Base-by-base conservation (phyloP, 2,797 vertebrate species). In the Glossophaga mutica region DNA sequence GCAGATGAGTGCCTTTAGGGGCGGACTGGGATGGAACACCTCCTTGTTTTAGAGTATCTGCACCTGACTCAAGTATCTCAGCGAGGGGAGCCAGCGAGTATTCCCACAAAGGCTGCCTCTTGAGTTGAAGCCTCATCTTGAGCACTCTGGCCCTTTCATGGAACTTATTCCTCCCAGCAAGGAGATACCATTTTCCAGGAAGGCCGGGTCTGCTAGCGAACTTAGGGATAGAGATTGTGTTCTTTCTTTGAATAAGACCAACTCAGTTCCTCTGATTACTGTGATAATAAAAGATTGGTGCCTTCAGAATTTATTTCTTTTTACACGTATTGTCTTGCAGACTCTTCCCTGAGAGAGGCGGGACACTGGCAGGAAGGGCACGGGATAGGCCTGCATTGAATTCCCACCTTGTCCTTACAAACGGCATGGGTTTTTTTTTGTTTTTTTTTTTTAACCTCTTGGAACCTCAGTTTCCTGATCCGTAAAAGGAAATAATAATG, bases 1-100 rank as follows among this genome's bases (percentile, higher is more conserved):
- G 88, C 70, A 70, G 94, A 91, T 87, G 97, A 87, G 85, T 83
- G 87, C 52, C 42, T 37, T 77, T 74, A 12, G 87, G 94, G 59
- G 89, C 71, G 42, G 82, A 50, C 12, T 15, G 78, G 78, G 46
- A 44, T 44, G 88, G 74, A 87, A 55, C 52, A 26, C 85, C 86
- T 94, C 73, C 78, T 94, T 68, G 85, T 21, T 44, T 50, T 67
- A 46, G 87, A 94, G 93, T 50, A 22, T 42, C 39, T 93, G 71
- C 95, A 95, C 90, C 79, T 95, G 96, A 93, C 42, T 52, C 50
- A 3, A 87, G 93, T 15, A 32, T 26, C n/a, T 0, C 59, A 34
- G 62, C 3, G 32, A 34, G 14, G 77, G 81, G 68, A 59, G 62
- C 32, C 5, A 8, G 78, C 39, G 16, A 79, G 15, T 52, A 46